A percentile compares a stretch with the other conserved stretches of the same genome.
Conservation (phyloP, 2,113 vertebrate genomes). For the Spermophilus dauricus region DNA sequence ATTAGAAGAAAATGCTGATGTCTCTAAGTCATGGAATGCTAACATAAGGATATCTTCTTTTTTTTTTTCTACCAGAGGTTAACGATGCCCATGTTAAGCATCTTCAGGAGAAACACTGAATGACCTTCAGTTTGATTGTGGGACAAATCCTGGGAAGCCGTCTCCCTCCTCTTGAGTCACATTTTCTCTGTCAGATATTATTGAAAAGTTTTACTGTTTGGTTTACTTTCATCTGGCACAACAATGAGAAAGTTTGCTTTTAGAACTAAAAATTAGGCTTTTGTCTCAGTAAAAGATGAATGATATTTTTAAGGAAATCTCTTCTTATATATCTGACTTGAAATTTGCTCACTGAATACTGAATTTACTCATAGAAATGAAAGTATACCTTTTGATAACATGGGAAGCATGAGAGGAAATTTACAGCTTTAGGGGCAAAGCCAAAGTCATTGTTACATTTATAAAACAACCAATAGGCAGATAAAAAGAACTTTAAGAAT, state of each 20-base stretch:
- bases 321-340: conserved; percentile 30
- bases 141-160: conserved; percentile 68
- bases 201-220: conserved; percentile 31
- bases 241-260: conserved; percentile 31
- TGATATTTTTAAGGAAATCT: background rate
- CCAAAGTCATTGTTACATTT: background rate
- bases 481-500: background rate
- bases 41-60: conserved; percentile 86
- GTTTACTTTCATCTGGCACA: conserved; percentile 40
- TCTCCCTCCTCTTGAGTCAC: conserved; percentile 54
- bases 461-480: background rate
- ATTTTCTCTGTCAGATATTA: conserved; percentile 41
- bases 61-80: conserved; percentile 79
- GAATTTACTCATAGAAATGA: background rate
- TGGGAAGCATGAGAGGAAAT: background rate
- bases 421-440: background rate
- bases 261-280: background rate
- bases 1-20: conserved; percentile 87
- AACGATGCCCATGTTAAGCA: conserved; percentile 84
- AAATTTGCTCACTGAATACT: background rate
- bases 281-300: background rate
- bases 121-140: conserved; percentile 77
- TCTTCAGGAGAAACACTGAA: conserved; percentile 80
- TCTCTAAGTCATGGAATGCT: conserved; percentile 86
- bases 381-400: background rate